Evolutionary conservation across 1,140 invertebrate species (phyloP).

Genomic region (Sitophilus oryzae): DNA sequence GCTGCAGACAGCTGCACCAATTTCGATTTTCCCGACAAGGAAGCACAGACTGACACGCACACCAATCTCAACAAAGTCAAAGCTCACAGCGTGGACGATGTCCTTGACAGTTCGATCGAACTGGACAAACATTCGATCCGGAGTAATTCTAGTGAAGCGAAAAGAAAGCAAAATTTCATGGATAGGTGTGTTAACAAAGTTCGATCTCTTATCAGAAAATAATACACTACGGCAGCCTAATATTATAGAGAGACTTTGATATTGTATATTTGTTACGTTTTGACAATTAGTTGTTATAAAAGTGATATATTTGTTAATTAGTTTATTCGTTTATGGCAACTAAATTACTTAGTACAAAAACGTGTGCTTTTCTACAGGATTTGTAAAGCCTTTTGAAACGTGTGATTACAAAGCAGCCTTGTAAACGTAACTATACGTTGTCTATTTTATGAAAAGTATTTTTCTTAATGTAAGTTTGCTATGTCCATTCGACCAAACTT

Average conservation of each 20-base stretch:
- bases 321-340: slow-evolving; percentile 27
- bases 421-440: neutral
- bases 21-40: slow-evolving; percentile 12
- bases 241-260: slow-evolving; percentile 3
- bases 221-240: slow-evolving; percentile 29
- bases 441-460: slow-evolving; percentile 9
- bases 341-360: slow-evolving; percentile 35
- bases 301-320: slow-evolving; percentile 25
- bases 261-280: slow-evolving; percentile 12
- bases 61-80: slow-evolving; percentile 26
- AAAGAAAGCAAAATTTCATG: slow-evolving; percentile 68
- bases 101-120: slow-evolving; percentile 31
- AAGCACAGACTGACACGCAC: slow-evolving; percentile 31
- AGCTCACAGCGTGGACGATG: slow-evolving; percentile 44
- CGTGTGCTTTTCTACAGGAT: slow-evolving; percentile 26
- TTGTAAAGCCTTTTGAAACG: slow-evolving; percentile 4
- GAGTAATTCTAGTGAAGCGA: slow-evolving; percentile 42
- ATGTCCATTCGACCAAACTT: slow-evolving; percentile 1
- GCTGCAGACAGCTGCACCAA: slow-evolving; percentile 36
- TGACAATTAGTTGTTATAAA: slow-evolving; percentile 9
- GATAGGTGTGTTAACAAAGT: slow-evolving; percentile 73
- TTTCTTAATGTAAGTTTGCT: neutral
- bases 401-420: slow-evolving; percentile 4
- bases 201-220: slow-evolving; percentile 64
- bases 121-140: slow-evolving; percentile 41